phyloP scores from a whole-genome alignment of 2,888 invertebrate species.

The Galerucella pusilla region DNA sequence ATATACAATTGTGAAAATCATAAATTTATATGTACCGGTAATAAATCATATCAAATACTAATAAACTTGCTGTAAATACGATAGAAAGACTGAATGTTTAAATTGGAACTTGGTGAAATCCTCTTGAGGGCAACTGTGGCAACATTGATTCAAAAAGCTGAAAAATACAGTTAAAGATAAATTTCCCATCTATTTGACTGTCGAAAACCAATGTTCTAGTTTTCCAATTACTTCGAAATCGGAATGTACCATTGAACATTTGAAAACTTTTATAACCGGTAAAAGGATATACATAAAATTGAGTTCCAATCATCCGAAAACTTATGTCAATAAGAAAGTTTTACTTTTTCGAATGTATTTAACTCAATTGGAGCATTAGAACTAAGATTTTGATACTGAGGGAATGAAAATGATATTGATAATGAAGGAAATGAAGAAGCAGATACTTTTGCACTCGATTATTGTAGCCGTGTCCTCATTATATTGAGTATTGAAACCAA shows the following conservation, averaged over 20 bases:
- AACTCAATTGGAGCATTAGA: no score
- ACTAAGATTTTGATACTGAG: no score
- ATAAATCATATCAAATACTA: no score
- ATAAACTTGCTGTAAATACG: no score
- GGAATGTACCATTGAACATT: not conserved
- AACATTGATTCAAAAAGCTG: not conserved
- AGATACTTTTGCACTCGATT: no score
- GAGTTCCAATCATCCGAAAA: not conserved
- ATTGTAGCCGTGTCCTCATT: no score
- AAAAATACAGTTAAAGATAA: not conserved
- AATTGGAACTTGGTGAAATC: not conserved
- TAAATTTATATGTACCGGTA: no score
- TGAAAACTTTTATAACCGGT: not conserved
- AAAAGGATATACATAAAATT: not conserved
- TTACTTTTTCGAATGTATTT: not conserved
- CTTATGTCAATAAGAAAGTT: not conserved
- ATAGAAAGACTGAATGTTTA: no score
- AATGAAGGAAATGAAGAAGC: no score
- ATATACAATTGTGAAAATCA: not conserved
- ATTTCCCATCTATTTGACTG: not conserved
- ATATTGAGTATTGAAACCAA: no score
- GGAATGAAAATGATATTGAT: no score
- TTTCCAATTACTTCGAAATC: conserved; percentile 11
- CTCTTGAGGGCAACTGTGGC: not conserved
- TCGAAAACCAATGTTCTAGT: not conserved